Percentiles rank a stretch among this genome's conserved stretches.
Evolutionary conservation across 2,113 vertebrate genomes (phyloP).

Genomic region (Lagopus muta): DNA sequence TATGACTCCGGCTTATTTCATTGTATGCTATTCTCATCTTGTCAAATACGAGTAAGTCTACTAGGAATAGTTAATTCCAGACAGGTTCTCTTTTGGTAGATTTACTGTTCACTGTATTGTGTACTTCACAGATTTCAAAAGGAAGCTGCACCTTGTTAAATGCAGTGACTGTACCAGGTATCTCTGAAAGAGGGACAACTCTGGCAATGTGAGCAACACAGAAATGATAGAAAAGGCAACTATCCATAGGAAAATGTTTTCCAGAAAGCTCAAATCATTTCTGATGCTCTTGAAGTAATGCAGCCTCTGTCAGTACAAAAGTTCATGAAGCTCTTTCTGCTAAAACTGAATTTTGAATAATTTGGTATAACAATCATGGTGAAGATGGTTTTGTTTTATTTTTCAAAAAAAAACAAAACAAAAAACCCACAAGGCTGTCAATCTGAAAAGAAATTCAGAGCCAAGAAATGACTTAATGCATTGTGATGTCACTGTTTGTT

Average conservation of each 20-base stretch:
- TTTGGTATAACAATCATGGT: not conserved
- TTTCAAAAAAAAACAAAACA: too few relatives aligned
- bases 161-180: not conserved
- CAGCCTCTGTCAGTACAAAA: not conserved
- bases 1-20: not conserved
- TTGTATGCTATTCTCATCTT: not conserved
- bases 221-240: not conserved
- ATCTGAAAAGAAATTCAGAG: not conserved
- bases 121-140: not conserved
- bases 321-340: not conserved
- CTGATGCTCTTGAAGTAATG: not conserved
- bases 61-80: not conserved
- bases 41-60: not conserved
- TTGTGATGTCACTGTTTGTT: not conserved
- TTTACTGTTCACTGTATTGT: not conserved
- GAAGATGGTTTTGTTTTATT: not conserved
- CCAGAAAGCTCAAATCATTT: not conserved
- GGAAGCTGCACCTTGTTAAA: not conserved
- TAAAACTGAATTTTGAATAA: not conserved
- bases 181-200: not conserved
- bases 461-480: not conserved
- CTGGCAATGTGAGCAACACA: not conserved
- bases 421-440: not conserved
- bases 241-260: rapidly evolving
- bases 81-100: not conserved